Conservation (phyloP, 2,888 invertebrate genomes). For the Adelognathus sp. region DNA sequence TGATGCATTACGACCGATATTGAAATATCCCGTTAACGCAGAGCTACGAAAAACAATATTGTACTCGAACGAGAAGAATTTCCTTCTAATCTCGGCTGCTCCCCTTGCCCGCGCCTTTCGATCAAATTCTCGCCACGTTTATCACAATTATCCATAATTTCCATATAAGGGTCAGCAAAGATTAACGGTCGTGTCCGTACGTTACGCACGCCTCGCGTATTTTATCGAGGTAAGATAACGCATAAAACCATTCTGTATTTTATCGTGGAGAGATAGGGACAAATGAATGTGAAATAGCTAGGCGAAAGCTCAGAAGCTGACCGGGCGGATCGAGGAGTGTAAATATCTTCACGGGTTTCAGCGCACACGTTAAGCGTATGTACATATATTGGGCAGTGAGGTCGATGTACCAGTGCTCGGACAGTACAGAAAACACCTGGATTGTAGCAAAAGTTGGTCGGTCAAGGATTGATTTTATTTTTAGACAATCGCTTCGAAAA, state of each 20-base stretch:
- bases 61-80: conserved; percentile 42
- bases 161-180: conserved; percentile 21
- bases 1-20: conserved; percentile 34
- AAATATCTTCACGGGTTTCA: conserved; percentile 53
- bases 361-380: conserved; percentile 8
- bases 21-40: conserved; percentile 53
- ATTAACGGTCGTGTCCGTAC: conserved; percentile 40
- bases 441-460: too few species aligned
- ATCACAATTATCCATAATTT: conserved; percentile 61
- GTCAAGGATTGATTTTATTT: too few species aligned
- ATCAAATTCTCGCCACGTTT: conserved; percentile 57
- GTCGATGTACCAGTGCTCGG: too few species aligned
- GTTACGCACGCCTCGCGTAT: background rate
- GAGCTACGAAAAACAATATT: conserved; percentile 50
- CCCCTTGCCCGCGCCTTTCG: conserved; percentile 31
- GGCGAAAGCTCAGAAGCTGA: conserved; percentile 38
- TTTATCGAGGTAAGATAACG: background rate
- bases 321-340: conserved; percentile 32
- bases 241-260: background rate
- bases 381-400: background rate
- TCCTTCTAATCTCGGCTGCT: conserved; percentile 8
- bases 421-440: too few species aligned
- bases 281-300: conserved; percentile 5
- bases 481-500: too few species aligned
- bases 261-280: conserved; percentile 17